Percentiles rank a stretch among this genome's conserved stretches.
These are phyloP conservation scores for Leptinotarsa peninsularis DNA, from an alignment of 2,888 invertebrate species.

Conservation along the genomic window DNA sequence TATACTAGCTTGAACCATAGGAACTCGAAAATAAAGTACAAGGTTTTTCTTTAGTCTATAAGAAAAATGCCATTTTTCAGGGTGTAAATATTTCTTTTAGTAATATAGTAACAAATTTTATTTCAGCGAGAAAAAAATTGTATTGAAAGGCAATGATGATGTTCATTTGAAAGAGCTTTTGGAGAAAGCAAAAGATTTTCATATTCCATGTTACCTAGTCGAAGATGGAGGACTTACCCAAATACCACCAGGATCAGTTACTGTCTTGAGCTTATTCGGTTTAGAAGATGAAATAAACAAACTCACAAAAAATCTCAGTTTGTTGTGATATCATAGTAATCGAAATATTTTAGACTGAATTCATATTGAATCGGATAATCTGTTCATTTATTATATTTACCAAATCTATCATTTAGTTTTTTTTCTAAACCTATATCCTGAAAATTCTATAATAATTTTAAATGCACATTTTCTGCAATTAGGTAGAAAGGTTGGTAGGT, in stretches of 20 bases:
- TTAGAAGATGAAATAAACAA: slow-evolving; percentile 65
- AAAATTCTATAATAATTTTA: no score
- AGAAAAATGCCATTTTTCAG: no score
- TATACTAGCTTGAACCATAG: no score
- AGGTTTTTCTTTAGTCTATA: no score
- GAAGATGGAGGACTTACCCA: slow-evolving; percentile 66
- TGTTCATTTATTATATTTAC: no score
- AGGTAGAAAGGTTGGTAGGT: no score
- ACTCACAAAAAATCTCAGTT: slow-evolving; percentile 54
- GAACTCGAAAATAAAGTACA: no score
- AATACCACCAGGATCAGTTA: slow-evolving; percentile 65
- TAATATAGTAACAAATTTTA: slow-evolving; percentile 16
- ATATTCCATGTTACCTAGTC: slow-evolving; percentile 59
- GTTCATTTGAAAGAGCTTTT: slow-evolving; percentile 63
- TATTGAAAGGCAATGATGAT: slow-evolving; percentile 63
- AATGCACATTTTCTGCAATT: no score
- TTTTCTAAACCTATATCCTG: no score
- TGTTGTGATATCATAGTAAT: slow-evolving; percentile 45
- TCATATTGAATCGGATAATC: not conserved
- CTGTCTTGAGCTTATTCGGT: slow-evolving; percentile 68
- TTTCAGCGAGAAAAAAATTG: slow-evolving; percentile 66
- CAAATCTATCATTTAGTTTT: no score
- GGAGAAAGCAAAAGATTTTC: slow-evolving; percentile 57
- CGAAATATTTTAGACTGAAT: slow-evolving; percentile 6
- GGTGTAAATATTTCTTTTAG: no score